These are phyloP conservation scores for Dolomedes plantarius DNA, from an alignment of 2,888 invertebrate species.

Conservation along the genomic window DNA sequence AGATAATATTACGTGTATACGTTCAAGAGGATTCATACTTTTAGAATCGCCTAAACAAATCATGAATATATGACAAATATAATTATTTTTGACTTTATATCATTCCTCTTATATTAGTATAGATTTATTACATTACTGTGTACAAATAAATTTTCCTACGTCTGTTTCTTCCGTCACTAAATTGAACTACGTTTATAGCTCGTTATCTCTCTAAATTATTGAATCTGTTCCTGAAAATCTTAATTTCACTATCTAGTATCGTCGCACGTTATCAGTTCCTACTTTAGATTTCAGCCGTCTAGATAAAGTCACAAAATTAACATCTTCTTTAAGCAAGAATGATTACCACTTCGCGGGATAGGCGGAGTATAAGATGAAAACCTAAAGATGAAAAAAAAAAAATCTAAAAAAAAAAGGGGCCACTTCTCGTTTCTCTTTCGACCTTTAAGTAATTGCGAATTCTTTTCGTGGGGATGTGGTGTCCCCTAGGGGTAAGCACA, in stretches of 20 bases:
- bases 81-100: too few relatives aligned
- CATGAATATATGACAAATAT: too few relatives aligned
- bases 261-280: background rate
- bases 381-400: background rate
- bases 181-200: too few relatives aligned
- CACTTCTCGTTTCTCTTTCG: background rate
- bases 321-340: background rate
- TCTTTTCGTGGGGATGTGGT: background rate
- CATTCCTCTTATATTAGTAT: too few relatives aligned
- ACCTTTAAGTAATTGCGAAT: slow-evolving; percentile 18
- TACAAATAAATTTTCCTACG: too few relatives aligned
- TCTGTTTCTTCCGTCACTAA: too few relatives aligned
- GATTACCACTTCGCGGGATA: background rate
- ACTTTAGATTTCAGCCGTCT: background rate
- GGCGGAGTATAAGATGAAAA: background rate
- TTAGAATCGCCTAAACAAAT: too few relatives aligned
- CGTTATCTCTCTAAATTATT: too few relatives aligned
- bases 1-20: too few relatives aligned
- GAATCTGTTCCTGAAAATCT: too few relatives aligned
- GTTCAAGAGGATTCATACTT: too few relatives aligned
- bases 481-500: background rate
- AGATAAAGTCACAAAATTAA: slow-evolving; percentile 2
- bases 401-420: background rate
- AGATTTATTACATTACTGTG: too few relatives aligned
- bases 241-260: background rate